These are phyloP conservation scores for Ariopsis seemanni DNA, from an alignment of 2,113 vertebrate genomes.

Conservation along the genomic window DNA sequence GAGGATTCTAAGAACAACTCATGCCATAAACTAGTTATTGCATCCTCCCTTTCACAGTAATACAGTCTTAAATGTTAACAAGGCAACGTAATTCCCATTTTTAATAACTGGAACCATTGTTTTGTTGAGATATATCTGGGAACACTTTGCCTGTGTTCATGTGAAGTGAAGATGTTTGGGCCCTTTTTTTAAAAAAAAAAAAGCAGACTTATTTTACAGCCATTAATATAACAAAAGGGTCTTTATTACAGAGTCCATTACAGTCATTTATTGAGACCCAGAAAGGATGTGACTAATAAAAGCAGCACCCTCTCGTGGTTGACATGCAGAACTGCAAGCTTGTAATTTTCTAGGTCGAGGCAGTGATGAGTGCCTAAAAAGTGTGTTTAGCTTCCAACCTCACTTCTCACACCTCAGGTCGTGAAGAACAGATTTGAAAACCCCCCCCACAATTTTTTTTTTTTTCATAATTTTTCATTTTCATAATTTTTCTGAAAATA, in stretches of 20 bases:
- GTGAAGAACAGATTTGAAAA: background rate
- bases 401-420: background rate
- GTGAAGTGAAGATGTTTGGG: background rate
- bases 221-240: slow-evolving; percentile 13
- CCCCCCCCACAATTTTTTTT: too few species aligned
- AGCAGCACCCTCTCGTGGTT: slow-evolving; percentile 32
- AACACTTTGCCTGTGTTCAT: slow-evolving; percentile 10
- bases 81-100: slow-evolving; percentile 5
- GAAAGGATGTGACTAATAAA: background rate
- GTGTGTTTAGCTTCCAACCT: background rate
- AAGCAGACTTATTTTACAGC: background rate
- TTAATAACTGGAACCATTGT: slow-evolving; percentile 14
- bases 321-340: background rate
- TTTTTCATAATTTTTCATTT: background rate
- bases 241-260: background rate
- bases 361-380: background rate
- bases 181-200: background rate
- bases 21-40: slow-evolving; percentile 18
- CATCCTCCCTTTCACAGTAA: slow-evolving; percentile 13
- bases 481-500: background rate
- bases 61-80: slow-evolving; percentile 21
- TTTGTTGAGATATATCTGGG: slow-evolving; percentile 10
- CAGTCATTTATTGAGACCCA: background rate
- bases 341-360: too few species aligned
- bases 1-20: slow-evolving; percentile 18